Percentiles rank a stretch among this genome's conserved stretches.
Evolutionary conservation across 2,113 vertebrate genomes (phyloP).

Genomic region (Lichenostomus cassidix): DNA sequence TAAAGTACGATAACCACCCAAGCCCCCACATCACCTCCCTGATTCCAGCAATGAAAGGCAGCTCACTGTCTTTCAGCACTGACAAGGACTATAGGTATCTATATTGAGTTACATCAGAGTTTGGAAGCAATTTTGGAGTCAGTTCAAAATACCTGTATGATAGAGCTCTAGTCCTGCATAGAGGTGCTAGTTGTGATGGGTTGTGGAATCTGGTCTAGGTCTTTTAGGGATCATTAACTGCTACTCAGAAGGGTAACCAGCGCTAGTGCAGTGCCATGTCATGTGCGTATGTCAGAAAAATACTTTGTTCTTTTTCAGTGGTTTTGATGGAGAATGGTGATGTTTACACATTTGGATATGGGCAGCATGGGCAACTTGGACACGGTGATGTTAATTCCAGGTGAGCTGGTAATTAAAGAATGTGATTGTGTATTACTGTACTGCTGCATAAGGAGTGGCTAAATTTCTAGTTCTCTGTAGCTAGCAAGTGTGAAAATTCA

Average conservation of each 20-base stretch:
- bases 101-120: neutral
- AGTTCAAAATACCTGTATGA: neutral
- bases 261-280: neutral
- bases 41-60: neutral
- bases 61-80: neutral
- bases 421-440: neutral
- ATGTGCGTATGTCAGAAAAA: neutral
- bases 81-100: neutral
- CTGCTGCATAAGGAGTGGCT: neutral
- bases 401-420: constrained; percentile 62
- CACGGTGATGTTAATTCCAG: constrained; percentile 98
- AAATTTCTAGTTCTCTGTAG: neutral
- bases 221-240: neutral
- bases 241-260: neutral
- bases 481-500: neutral
- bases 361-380: constrained; percentile 96
- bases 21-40: neutral
- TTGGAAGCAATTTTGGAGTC: neutral
- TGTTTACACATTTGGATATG: constrained; percentile 97
- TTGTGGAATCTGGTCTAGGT: neutral
- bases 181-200: neutral
- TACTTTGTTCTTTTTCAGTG: constrained; percentile 76
- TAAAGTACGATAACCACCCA: neutral
- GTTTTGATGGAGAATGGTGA: constrained; percentile 98
- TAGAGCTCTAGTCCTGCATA: neutral